phyloP scores from a whole-genome alignment of 1,140 invertebrate species.

The Formica exsecta region DNA sequence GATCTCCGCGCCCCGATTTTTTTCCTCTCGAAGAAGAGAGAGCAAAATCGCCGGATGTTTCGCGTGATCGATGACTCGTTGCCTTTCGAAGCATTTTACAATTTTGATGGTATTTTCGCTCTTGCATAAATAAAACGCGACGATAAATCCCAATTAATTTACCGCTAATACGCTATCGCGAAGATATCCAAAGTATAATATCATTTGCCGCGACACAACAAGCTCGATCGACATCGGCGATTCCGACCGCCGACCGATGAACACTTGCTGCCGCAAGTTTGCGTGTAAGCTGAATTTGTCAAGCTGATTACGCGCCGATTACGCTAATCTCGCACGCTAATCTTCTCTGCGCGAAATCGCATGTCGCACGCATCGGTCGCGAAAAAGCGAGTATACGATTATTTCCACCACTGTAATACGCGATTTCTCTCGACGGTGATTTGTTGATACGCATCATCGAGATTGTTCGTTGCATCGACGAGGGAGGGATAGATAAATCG shows the following conservation, averaged over 20 bases:
- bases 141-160: slow-evolving; percentile 35
- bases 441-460: slow-evolving; percentile 20
- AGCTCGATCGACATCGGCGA: neutral
- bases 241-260: neutral
- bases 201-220: slow-evolving; percentile 4
- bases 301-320: slow-evolving; percentile 43
- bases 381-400: neutral
- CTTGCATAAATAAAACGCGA: slow-evolving; percentile 25
- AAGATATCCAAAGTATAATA: neutral
- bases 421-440: neutral
- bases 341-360: slow-evolving; percentile 27
- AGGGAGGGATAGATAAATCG: neutral
- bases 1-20: slow-evolving; percentile 35
- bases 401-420: neutral
- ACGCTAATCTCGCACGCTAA: slow-evolving; percentile 37
- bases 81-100: neutral
- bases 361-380: slow-evolving; percentile 28
- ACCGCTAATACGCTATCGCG: neutral
- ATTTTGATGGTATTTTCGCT: slow-evolving; percentile 42
- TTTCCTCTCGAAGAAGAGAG: slow-evolving; percentile 30
- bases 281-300: neutral
- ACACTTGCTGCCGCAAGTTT: neutral
- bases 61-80: slow-evolving; percentile 12
- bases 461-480: neutral
- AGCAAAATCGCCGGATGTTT: neutral